A percentile compares a stretch with the other conserved stretches of the same genome.
phyloP scores from a whole-genome alignment of 2,113 vertebrate species.

The Acanthisitta chloris region DNA sequence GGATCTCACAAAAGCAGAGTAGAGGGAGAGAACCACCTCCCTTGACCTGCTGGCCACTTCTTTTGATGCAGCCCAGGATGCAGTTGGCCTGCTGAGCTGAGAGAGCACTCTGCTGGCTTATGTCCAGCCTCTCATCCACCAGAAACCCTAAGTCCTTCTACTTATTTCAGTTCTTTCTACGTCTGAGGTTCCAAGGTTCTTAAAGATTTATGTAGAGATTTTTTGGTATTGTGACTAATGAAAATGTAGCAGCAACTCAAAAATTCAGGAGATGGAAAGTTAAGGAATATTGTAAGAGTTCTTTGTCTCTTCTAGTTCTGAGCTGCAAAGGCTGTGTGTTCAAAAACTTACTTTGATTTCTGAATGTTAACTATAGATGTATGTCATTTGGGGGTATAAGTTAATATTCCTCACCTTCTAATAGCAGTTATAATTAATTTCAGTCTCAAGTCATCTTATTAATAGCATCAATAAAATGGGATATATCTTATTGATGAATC shows the following conservation, averaged over 20 bases:
- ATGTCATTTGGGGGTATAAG: background rate
- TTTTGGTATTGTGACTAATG: background rate
- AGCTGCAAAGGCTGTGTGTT: background rate
- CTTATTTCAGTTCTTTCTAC: background rate
- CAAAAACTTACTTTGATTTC: background rate
- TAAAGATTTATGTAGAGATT: background rate
- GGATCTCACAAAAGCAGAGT: background rate
- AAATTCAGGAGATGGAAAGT: background rate
- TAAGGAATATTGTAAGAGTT: background rate
- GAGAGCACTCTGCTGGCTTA: background rate
- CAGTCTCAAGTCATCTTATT: background rate
- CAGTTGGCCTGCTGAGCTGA: background rate
- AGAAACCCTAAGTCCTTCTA: background rate
- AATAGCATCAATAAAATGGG: background rate
- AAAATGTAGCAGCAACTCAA: background rate
- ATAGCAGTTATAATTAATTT: background rate
- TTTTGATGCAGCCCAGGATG: background rate
- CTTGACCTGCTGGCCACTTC: rapidly evolving
- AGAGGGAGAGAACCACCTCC: background rate
- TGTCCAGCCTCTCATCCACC: background rate
- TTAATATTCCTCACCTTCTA: background rate
- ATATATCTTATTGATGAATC: background rate
- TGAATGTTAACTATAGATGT: background rate
- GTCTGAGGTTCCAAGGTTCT: background rate
- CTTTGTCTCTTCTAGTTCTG: background rate